These are phyloP conservation scores for Nomada goodeniana DNA, from an alignment of 2,888 invertebrate genomes.

Conservation along the genomic window DNA sequence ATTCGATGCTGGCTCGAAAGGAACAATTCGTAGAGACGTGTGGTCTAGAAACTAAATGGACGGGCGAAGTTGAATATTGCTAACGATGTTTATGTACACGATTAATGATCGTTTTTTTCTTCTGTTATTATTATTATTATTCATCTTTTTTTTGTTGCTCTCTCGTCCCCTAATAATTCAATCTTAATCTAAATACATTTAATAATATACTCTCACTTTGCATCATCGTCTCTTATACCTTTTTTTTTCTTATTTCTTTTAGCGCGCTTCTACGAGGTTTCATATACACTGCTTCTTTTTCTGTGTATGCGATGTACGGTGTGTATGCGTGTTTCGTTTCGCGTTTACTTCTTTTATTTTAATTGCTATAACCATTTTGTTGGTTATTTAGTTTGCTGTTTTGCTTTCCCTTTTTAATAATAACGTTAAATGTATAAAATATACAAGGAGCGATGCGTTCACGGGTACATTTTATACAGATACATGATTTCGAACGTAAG, in stretches of 20 bases:
- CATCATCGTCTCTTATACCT: slow-evolving; percentile 57
- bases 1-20: slow-evolving; percentile 64
- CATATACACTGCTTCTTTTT: slow-evolving; percentile 58
- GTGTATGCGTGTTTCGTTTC: not conserved
- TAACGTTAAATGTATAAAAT: slow-evolving; percentile 56
- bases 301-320: not conserved
- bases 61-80: slow-evolving; percentile 79
- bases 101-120: slow-evolving; percentile 58
- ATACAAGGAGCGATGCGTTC: slow-evolving; percentile 43
- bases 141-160: slow-evolving; percentile 9
- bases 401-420: slow-evolving; percentile 9
- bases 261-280: slow-evolving; percentile 61
- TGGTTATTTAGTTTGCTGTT: not conserved
- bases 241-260: slow-evolving; percentile 38
- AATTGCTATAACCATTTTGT: slow-evolving; percentile 47
- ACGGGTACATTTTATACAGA: slow-evolving; percentile 61
- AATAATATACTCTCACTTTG: slow-evolving; percentile 67
- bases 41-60: slow-evolving; percentile 76
- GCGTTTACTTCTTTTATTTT: slow-evolving; percentile 12
- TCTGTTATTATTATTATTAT: not conserved
- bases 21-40: slow-evolving; percentile 60
- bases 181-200: slow-evolving; percentile 69
- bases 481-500: slow-evolving; percentile 39
- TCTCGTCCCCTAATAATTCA: slow-evolving; percentile 67
- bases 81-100: slow-evolving; percentile 75